Conservation (phyloP, 1,140 invertebrate species). For the Phymorhynchus buccinoides region DNA sequence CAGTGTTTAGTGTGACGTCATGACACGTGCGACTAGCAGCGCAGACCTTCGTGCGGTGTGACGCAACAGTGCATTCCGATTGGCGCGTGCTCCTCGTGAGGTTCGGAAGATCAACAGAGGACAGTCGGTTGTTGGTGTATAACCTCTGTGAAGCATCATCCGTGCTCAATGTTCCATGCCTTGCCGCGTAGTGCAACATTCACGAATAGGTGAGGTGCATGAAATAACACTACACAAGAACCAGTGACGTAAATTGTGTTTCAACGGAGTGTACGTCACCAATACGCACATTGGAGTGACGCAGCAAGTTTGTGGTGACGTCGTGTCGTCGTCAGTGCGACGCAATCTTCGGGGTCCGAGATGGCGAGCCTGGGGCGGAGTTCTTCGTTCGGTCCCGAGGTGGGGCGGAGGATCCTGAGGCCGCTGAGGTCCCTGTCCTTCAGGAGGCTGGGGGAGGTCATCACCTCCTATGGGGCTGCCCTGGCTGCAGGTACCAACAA, state of each 20-base stretch:
- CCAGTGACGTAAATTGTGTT: background rate
- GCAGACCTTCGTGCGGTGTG: no score
- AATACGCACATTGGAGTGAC: background rate
- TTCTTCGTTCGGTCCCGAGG: slow-evolving; percentile 25
- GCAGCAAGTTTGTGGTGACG: background rate
- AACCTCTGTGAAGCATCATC: no score
- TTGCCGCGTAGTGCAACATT: no score
- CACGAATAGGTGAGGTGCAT: no score
- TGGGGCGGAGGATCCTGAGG: slow-evolving; percentile 29
- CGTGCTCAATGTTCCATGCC: no score
- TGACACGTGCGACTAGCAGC: no score
- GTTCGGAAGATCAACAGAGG: no score
- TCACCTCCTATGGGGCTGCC: background rate
- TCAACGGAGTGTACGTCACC: background rate
- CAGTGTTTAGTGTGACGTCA: background rate
- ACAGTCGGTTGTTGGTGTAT: no score
- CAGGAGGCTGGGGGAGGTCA: slow-evolving; percentile 22
- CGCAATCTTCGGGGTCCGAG: background rate
- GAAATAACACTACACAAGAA: background rate
- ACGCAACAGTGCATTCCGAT: no score
- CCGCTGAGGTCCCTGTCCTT: slow-evolving; percentile 32
- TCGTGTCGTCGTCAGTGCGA: background rate
- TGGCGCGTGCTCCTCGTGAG: no score
- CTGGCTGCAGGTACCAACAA: background rate
- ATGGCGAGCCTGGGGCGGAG: slow-evolving; percentile 29